Base-by-base conservation (phyloP, 2,888 invertebrate genomes). In the Theretra japonica region DNA sequence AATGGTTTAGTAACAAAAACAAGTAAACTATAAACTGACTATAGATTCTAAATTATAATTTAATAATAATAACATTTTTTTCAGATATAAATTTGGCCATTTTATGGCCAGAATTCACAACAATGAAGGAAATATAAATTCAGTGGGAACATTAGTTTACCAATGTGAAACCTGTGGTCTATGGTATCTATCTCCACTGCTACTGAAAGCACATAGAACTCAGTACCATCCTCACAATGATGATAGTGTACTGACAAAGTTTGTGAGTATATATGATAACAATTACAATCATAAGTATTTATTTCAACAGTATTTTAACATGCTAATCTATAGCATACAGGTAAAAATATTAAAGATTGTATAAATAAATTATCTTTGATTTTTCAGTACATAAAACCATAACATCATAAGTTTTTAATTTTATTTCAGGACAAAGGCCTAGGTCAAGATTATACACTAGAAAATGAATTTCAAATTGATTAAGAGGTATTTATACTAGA, bases 111-210 rank as follows among this genome's bases (percentile, higher is more conserved):
- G 94, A 80, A 82, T 82, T 25, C 86, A 87, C 71, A 79, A 75
- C 70, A 83, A 76, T 73, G 81, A 84, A 72, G 81, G 75, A 48
- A 83, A 75, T 72, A 72, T 75, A 23, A 83, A 82, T 71, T 75
- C 81, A 25, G 70, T 85, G 69, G 83, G 86, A 62, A 79, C 80
- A 74, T 78, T 89, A 73, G 89, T 91, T 1, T 93, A 94, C 74
- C 94, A 94, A 79, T 95, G 94, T 83, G 94, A 95, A 83, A 79
- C 88, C 33, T 95, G 94, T 81, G 86, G 86, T 2, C 86, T 87
- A 57, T 90, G 88, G 85, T 91, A 88, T 76, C 79, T 84, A 68
- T 82, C 88, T 23, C 82, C 88, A 75, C 76, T 82, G 41, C 80
- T 82, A 59, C 84, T 94, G n/a, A 86, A 88, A 77, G 80, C 76